These are phyloP conservation scores for Gymnocypris eckloni DNA, from an alignment of 2,797 vertebrate genomes.

Conservation along the genomic window DNA sequence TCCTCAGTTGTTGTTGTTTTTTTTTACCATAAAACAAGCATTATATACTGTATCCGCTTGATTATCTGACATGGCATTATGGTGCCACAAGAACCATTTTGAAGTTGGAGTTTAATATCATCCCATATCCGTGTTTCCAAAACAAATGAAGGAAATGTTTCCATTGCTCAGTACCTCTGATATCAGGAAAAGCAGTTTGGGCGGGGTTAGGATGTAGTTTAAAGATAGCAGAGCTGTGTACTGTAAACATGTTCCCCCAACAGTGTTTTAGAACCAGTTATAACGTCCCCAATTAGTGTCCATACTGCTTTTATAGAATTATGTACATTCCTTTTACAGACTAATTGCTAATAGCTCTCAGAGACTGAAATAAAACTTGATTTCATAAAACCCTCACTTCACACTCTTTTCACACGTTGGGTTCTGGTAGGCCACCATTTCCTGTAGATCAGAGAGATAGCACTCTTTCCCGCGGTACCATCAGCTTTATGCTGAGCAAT, in stretches of 20 bases:
- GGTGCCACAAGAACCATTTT: no score
- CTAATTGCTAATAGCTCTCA: background rate
- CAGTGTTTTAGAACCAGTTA: background rate
- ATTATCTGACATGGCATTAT: background rate
- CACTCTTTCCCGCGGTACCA: background rate
- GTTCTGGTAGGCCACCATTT: conserved; percentile 43
- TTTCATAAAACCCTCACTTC: conserved; percentile 8
- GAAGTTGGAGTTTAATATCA: background rate
- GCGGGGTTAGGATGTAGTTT: background rate
- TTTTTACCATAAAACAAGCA: background rate
- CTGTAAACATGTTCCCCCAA: background rate
- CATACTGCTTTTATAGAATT: background rate
- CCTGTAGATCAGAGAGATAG: conserved; percentile 16
- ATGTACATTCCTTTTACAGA: background rate
- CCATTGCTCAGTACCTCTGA: background rate
- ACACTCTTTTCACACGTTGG: conserved; percentile 18
- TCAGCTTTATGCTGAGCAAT: background rate
- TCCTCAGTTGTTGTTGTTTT: background rate
- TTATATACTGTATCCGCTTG: background rate
- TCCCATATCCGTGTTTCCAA: background rate
- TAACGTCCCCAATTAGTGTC: no score
- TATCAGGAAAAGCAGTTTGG: background rate
- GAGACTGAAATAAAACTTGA: background rate
- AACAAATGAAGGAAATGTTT: background rate
- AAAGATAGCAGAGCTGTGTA: background rate